These are phyloP conservation scores for Sternotherus odoratus DNA, from an alignment of 2,797 vertebrate species.

Conservation along the genomic window DNA sequence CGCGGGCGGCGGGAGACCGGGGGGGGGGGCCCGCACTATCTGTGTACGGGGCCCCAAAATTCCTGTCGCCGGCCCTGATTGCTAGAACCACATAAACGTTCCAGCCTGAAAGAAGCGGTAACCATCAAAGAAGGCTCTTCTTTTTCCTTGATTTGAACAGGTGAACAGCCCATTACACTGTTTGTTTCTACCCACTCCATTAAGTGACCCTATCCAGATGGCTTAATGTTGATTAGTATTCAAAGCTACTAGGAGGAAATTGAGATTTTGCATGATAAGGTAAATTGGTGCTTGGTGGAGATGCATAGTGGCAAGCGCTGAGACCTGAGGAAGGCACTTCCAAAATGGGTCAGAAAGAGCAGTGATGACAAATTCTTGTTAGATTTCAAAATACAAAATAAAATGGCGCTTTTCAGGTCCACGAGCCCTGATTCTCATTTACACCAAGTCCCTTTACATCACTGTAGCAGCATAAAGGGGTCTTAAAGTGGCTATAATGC, in stretches of 20 bases:
- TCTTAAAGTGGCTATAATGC: constrained; percentile 30
- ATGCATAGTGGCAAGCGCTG: background rate
- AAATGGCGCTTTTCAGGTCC: background rate
- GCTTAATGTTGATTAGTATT: background rate
- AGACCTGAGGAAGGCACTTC: background rate
- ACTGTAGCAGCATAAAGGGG: constrained; percentile 31
- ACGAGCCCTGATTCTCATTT: constrained; percentile 23
- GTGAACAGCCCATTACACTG: background rate
- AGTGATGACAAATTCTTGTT: constrained; percentile 12
- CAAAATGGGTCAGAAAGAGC: constrained; percentile 7
- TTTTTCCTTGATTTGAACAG: background rate
- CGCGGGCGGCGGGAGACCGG: no score
- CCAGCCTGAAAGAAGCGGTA: background rate
- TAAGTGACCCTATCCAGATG: background rate
- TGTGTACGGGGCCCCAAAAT: no score
- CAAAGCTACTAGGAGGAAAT: background rate
- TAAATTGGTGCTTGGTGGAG: constrained; percentile 5
- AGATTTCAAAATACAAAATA: constrained; percentile 23
- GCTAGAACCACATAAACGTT: background rate
- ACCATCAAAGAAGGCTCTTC: background rate
- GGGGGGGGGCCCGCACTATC: no score
- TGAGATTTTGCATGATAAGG: background rate
- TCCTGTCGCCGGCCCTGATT: no score
- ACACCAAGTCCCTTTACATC: constrained; percentile 44
- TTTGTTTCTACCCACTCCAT: background rate